phyloP scores from a whole-genome alignment of 1,140 invertebrate genomes.

The Drosophila gunungcola region DNA sequence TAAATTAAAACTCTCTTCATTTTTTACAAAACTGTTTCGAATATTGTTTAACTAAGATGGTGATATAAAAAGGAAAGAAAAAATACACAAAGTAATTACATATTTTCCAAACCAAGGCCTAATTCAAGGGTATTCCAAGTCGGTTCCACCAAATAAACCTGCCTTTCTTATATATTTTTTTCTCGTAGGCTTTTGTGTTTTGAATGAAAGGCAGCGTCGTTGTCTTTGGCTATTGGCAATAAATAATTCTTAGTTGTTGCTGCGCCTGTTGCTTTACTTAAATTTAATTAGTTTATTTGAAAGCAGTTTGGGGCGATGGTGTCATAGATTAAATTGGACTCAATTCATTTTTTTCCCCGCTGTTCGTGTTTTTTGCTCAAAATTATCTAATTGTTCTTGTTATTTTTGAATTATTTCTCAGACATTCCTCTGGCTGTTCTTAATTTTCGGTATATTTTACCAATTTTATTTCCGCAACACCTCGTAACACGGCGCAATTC shows the following conservation, averaged over 20 bases:
- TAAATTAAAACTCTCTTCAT: too few species aligned
- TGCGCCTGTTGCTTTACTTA: constrained; percentile 65
- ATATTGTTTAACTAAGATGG: too few species aligned
- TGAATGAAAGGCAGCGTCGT: constrained; percentile 71
- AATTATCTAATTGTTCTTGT: constrained; percentile 24
- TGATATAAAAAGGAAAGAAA: too few species aligned
- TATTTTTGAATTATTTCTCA: constrained; percentile 13
- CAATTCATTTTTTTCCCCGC: constrained; percentile 61
- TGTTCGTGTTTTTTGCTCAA: constrained; percentile 13
- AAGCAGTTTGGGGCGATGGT: constrained; percentile 79
- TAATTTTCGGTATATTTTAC: background rate
- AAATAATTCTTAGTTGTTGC: constrained; percentile 74
- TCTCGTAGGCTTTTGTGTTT: constrained; percentile 42
- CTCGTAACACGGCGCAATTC: constrained; percentile 1
- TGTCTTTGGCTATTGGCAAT: constrained; percentile 67
- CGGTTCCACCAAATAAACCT: background rate
- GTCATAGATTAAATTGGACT: constrained; percentile 78
- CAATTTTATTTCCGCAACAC: constrained; percentile 18
- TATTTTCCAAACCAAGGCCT: too few species aligned
- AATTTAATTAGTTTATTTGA: constrained; percentile 83
- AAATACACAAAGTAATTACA: too few species aligned
- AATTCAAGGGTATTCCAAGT: constrained; percentile 17
- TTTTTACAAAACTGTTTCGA: too few species aligned
- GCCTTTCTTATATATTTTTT: constrained; percentile 23
- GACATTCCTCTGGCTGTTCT: constrained; percentile 3